Evolutionary conservation across 2,888 invertebrate genomes (phyloP).

Genomic region (Poecilobothrus nobilitatus): DNA sequence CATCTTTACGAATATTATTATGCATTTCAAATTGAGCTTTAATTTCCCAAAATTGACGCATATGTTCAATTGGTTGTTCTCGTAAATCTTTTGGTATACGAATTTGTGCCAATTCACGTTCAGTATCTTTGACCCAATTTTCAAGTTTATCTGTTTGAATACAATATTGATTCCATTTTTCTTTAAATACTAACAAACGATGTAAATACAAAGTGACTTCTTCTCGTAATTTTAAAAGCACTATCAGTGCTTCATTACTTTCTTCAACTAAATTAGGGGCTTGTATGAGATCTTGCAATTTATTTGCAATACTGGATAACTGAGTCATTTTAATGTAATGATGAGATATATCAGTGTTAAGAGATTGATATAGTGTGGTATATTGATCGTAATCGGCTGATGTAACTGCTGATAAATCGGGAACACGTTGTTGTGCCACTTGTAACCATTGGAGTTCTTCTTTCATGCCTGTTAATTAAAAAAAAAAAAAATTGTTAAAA

Average conservation of each 20-base stretch:
- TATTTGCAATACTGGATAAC: constrained; percentile 61
- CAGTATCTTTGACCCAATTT: constrained; percentile 66
- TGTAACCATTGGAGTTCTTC: constrained; percentile 77
- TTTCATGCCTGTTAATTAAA: constrained; percentile 46
- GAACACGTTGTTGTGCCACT: constrained; percentile 74
- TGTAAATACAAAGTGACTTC: constrained; percentile 65
- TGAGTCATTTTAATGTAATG: constrained; percentile 72
- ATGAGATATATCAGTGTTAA: constrained; percentile 68
- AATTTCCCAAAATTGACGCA: constrained; percentile 79
- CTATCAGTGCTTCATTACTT: constrained; percentile 63
- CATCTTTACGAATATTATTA: constrained; percentile 65
- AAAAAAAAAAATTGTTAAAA: not conserved
- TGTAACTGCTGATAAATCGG: constrained; percentile 69
- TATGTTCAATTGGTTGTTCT: constrained; percentile 57
- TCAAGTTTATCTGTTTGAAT: constrained; percentile 64
- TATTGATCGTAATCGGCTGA: constrained; percentile 79
- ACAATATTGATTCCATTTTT: constrained; percentile 69
- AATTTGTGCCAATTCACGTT: constrained; percentile 59
- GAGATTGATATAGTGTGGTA: constrained; percentile 70
- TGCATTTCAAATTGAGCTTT: constrained; percentile 81
- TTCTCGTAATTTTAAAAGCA: constrained; percentile 63
- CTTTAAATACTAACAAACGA: constrained; percentile 64
- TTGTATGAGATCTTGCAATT: constrained; percentile 63
- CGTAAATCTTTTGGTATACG: constrained; percentile 54
- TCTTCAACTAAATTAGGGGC: constrained; percentile 67